A percentile compares a stretch with the other conserved stretches of the same genome.
Conservation (phyloP, 2,888 invertebrate species). For the Germaria angustata region DNA sequence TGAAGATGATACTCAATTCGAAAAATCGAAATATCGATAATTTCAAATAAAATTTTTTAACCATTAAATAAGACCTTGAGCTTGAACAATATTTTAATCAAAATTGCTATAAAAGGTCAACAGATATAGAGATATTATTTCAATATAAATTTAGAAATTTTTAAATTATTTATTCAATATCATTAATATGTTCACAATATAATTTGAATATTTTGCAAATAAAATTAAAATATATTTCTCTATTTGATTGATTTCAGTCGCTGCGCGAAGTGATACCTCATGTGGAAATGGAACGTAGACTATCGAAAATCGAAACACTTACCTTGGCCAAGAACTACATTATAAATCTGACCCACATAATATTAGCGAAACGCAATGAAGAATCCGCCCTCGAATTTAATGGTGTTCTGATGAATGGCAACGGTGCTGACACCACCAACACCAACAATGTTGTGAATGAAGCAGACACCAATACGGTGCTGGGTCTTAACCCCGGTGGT, state of each 20-base stretch:
- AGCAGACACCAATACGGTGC: conserved; percentile 42
- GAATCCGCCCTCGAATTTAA: conserved; percentile 77
- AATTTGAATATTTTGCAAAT: neutral
- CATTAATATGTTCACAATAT: too few relatives aligned
- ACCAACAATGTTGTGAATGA: conserved; percentile 24
- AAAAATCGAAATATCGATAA: too few relatives aligned
- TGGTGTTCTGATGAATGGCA: conserved; percentile 69
- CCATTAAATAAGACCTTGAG: too few relatives aligned
- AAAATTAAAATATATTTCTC: neutral
- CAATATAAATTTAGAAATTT: too few relatives aligned
- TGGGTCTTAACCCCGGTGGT: conserved; percentile 48
- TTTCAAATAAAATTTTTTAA: too few relatives aligned
- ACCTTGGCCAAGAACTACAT: conserved; percentile 94
- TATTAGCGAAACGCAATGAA: conserved; percentile 87
- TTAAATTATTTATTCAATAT: too few relatives aligned
- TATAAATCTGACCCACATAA: conserved; percentile 92
- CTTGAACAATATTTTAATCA: too few relatives aligned
- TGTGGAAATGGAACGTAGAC: conserved; percentile 89
- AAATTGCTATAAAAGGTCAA: too few relatives aligned
- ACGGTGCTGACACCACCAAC: conserved; percentile 13
- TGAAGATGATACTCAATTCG: too few relatives aligned
- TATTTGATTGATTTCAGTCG: conserved; percentile 81
- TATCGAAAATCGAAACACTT: conserved; percentile 93
- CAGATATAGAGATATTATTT: too few relatives aligned
- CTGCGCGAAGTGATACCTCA: conserved; percentile 92